phyloP scores from a whole-genome alignment of 1,140 invertebrate species.

The Drosophila quadrilineata region DNA sequence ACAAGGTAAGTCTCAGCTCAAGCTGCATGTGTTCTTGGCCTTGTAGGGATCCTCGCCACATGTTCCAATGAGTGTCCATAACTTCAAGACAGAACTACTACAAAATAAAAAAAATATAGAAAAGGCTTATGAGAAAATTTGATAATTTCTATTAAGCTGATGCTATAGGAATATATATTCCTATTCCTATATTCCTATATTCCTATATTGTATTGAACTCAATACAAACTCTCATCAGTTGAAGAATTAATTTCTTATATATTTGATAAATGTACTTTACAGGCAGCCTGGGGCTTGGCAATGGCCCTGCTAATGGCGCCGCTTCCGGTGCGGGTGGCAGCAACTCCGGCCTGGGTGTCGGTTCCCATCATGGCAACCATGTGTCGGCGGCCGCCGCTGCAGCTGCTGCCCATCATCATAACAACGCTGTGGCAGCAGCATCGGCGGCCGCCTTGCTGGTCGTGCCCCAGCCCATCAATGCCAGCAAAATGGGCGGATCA shows the following conservation, averaged over 20 bases:
- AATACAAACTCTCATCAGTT: too few species aligned
- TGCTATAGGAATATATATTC: too few species aligned
- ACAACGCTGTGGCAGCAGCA: slow-evolving; percentile 80
- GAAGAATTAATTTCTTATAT: background rate
- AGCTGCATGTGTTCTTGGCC: background rate
- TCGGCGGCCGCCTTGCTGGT: slow-evolving; percentile 86
- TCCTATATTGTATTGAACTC: too few species aligned
- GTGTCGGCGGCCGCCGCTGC: slow-evolving; percentile 47
- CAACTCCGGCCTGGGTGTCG: slow-evolving; percentile 81
- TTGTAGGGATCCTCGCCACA: slow-evolving; percentile 15
- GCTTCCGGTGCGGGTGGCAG: slow-evolving; percentile 64
- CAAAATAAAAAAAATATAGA: background rate
- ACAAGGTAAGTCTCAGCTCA: slow-evolving; percentile 56
- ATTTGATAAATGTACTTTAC: slow-evolving; percentile 1
- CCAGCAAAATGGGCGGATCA: slow-evolving; percentile 84
- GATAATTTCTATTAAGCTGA: background rate
- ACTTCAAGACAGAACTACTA: background rate
- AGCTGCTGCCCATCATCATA: slow-evolving; percentile 70
- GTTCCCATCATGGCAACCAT: slow-evolving; percentile 64
- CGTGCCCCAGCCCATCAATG: slow-evolving; percentile 95
- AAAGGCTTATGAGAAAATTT: background rate
- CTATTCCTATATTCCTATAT: too few species aligned
- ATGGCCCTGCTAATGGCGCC: slow-evolving; percentile 34
- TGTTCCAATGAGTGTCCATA: too few species aligned
- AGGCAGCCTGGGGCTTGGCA: slow-evolving; percentile 60